These are phyloP conservation scores for Scaptomyza caliginosa DNA, from an alignment of 2,888 invertebrate genomes.

Conservation along the genomic window DNA sequence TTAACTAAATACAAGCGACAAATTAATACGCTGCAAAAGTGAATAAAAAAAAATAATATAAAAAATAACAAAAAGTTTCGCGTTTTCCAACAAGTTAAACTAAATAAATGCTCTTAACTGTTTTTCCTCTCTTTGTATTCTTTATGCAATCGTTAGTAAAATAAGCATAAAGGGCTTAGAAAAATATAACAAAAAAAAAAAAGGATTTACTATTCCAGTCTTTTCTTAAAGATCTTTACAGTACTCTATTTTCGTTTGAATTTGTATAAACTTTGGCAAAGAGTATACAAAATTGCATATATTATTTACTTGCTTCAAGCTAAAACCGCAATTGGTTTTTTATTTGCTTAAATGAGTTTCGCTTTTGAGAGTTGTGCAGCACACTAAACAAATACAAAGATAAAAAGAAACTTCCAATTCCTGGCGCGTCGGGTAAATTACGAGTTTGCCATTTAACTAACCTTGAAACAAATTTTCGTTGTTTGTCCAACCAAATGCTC, in stretches of 20 bases:
- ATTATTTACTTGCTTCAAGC: slow-evolving; percentile 20
- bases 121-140: not conserved
- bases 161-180: not conserved
- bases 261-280: not conserved
- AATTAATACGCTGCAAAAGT: slow-evolving; percentile 6
- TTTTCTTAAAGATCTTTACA: not conserved
- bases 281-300: slow-evolving; percentile 6
- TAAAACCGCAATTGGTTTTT: slow-evolving; percentile 44
- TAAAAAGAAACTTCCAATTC: slow-evolving; percentile 46
- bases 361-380: slow-evolving; percentile 50
- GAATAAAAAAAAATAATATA: not conserved
- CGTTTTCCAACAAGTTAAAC: not conserved
- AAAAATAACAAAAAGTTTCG: not conserved
- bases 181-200: not conserved
- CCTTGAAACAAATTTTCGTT: slow-evolving; percentile 57
- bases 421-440: slow-evolving; percentile 55
- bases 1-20: not conserved
- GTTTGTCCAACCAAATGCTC: slow-evolving; percentile 34
- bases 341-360: slow-evolving; percentile 59
- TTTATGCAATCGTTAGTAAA: not conserved
- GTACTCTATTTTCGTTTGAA: too few species aligned
- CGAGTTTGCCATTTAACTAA: slow-evolving; percentile 57
- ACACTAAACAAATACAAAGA: slow-evolving; percentile 1
- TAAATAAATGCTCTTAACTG: not conserved
- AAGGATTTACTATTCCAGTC: fast-evolving